A percentile compares a stretch with the other conserved stretches of the same genome.
Evolutionary conservation across 2,888 invertebrate genomes (phyloP).

Genomic region (Himalopsyche japonica): DNA sequence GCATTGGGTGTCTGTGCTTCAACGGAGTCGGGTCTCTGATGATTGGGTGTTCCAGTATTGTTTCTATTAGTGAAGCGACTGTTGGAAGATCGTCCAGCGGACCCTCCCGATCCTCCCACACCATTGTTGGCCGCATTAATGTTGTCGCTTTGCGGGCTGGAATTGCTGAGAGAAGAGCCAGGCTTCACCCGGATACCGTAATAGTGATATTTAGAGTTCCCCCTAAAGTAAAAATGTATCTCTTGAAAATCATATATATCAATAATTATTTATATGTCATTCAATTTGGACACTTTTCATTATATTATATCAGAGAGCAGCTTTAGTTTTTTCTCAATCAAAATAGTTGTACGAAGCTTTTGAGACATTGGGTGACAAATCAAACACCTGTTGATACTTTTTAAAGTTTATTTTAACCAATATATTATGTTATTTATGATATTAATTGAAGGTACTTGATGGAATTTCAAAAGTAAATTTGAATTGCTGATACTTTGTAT

Average conservation of each 20-base stretch:
- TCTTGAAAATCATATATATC: no score
- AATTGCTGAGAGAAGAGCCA: conserved; percentile 70
- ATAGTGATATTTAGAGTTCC: conserved; percentile 99
- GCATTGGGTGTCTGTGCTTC: conserved; percentile 30
- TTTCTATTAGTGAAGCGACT: conserved; percentile 43
- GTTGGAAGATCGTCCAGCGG: conserved; percentile 40
- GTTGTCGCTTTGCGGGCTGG: conserved; percentile 9
- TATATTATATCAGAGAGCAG: no score
- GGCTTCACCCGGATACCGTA: conserved; percentile 98
- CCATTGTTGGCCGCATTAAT: background rate
- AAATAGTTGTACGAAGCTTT: background rate
- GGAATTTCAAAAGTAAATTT: no score
- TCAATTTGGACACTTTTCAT: no score
- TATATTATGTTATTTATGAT: no score
- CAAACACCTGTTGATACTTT: no score
- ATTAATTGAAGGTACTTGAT: no score
- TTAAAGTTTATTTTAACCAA: no score
- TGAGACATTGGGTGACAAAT: no score
- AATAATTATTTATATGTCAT: no score
- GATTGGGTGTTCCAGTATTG: background rate
- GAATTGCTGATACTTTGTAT: no score
- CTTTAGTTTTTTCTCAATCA: background rate
- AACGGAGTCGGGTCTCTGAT: conserved; percentile 16
- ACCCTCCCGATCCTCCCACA: conserved; percentile 39
- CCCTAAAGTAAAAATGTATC: conserved; percentile 56